Conservation (phyloP, 2,113 vertebrate genomes). For the Ciconia stormi region DNA sequence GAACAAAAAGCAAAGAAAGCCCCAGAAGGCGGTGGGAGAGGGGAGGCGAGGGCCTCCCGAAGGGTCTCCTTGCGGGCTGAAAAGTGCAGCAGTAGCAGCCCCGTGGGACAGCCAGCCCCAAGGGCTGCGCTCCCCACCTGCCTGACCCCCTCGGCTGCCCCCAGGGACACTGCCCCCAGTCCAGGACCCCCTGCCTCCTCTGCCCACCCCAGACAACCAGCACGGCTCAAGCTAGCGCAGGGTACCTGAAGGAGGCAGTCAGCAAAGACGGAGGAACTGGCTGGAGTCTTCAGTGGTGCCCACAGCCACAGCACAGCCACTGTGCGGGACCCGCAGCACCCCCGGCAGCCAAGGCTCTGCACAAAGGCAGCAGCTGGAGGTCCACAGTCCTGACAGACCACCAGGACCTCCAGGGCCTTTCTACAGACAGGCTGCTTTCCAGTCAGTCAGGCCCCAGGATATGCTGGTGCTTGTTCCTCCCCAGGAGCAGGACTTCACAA, state of each 20-base stretch:
- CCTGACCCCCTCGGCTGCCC: neutral
- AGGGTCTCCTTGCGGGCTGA: neutral
- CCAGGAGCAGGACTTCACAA: neutral
- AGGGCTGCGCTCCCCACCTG: no score
- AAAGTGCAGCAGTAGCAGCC: neutral
- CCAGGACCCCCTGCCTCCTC: fast-evolving
- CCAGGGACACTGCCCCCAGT: neutral
- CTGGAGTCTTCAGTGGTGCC: no score
- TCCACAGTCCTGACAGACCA: neutral
- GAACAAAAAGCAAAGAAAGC: neutral
- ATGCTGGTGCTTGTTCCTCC: neutral
- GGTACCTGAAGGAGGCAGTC: neutral
- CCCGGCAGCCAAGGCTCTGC: fast-evolving
- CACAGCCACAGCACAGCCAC: neutral
- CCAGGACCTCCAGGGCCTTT: neutral
- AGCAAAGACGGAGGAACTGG: neutral
- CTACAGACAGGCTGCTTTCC: neutral
- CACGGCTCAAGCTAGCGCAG: fast-evolving
- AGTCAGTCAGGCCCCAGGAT: no score
- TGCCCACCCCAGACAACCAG: neutral
- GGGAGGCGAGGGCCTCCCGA: neutral
- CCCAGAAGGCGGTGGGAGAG: neutral
- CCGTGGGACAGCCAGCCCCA: neutral
- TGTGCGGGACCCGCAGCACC: fast-evolving
- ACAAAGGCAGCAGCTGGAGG: neutral